Base-by-base conservation (phyloP, 2,888 invertebrate species). In the Macrophya annulata region DNA sequence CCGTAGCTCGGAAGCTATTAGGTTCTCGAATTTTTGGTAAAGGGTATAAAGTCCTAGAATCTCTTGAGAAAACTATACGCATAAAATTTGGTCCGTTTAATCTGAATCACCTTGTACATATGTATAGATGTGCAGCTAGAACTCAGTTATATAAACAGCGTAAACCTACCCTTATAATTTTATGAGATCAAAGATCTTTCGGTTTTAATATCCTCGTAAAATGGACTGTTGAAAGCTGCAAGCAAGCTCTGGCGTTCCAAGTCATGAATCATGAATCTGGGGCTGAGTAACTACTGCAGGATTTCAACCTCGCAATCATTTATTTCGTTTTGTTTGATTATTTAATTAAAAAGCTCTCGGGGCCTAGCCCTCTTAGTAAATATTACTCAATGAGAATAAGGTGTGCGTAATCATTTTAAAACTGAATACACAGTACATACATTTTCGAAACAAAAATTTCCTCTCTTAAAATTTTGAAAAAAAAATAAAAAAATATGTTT, bases 141-240 rank as follows among this genome's bases (percentile, higher is more conserved):
- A 74, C 45, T 74, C 45, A 45, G 74, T 45, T n/a, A 74, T 45
- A 65, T 40, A 62, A 81, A 81, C 51, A 5, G 17, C n/a, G 51
- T 51, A 51, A n/a, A 55, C 55, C 81, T 81, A 62, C 68, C 59
- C 59, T 15, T 59, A 62, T 31, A 31, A 31, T 81, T 81, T 81
- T 81, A 81, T 12, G 81, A 68, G 68, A 62, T 65, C 81, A 65
- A 81, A 81, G 81, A 81, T 81, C 81, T 62, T 31, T 81, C 21
- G 25, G 40, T 15, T 81, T 40, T 62, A 37, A 77, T 51, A 51
- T n/a, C 77, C 51, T 51, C 77, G 51, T 77, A 55, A 77, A 77
- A 77, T 40, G 40, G 21, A 45, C 45, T 45, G 74, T n/a, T 25
- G 62, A 25, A 62, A 25, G 25, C 48, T 9, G 25, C 12, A 25